A percentile compares a stretch with the other conserved stretches of the same genome.
phyloP scores from a whole-genome alignment of 2,888 invertebrate species.

The Ormia ochracea region DNA sequence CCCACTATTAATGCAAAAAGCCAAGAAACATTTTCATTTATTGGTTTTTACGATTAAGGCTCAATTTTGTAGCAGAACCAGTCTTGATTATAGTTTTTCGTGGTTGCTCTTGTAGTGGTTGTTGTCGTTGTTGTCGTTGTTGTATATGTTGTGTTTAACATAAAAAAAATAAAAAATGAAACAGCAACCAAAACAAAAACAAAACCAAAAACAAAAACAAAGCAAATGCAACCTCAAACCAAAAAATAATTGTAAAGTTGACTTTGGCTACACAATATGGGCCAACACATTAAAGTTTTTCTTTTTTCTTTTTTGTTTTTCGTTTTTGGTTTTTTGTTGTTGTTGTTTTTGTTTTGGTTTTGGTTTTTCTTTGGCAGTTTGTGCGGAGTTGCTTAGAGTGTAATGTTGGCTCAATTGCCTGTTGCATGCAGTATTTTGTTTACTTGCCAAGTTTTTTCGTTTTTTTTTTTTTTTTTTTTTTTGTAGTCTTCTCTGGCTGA shows the following conservation, averaged over 20 bases:
- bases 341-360: no score
- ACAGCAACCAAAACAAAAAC: slow-evolving; percentile 3
- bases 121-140: not conserved
- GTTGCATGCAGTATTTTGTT: slow-evolving; percentile 56
- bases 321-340: no score
- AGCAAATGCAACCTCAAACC: slow-evolving; percentile 27
- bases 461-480: slow-evolving; percentile 10
- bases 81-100: slow-evolving; percentile 44
- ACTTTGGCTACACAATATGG: slow-evolving; percentile 61
- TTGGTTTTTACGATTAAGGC: slow-evolving; percentile 52
- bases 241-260: slow-evolving; percentile 59
- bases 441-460: slow-evolving; percentile 45
- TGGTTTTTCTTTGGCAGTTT: not conserved
- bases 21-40: slow-evolving; percentile 55
- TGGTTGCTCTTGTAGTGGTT: slow-evolving; percentile 14
- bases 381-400: slow-evolving; percentile 18
- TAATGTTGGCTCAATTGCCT: slow-evolving; percentile 47
- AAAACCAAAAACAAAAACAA: not conserved
- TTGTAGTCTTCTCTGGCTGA: not conserved
- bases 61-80: slow-evolving; percentile 57
- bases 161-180: no score
- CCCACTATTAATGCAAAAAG: slow-evolving; percentile 51
- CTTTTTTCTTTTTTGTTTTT: not conserved
- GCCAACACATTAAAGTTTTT: slow-evolving; percentile 55
- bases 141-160: no score